Evolutionary conservation across 2,797 vertebrate species (phyloP).

Genomic region (Myiotriccus ornatus): DNA sequence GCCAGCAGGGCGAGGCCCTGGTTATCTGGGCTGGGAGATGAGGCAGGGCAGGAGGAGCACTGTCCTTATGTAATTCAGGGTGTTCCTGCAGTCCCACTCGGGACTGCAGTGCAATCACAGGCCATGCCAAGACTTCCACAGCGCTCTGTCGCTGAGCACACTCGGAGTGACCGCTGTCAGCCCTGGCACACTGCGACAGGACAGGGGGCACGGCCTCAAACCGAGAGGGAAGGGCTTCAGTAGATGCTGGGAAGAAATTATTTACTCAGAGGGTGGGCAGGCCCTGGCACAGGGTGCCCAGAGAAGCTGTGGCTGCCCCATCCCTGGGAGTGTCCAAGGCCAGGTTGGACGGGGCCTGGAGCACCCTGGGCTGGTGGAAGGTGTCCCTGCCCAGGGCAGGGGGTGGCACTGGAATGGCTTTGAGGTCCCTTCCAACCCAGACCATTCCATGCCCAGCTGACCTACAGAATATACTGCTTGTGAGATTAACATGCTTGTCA

Average conservation of each 20-base stretch:
- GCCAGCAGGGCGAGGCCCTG: rapidly evolving
- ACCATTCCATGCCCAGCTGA: neutral
- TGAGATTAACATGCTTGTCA: neutral
- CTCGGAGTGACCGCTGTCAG: neutral
- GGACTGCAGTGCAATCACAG: neutral
- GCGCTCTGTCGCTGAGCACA: rapidly evolving
- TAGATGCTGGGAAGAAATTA: rapidly evolving
- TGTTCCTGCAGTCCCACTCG: neutral
- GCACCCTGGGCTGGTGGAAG: neutral
- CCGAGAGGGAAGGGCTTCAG: neutral
- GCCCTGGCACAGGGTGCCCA: neutral
- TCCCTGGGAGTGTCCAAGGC: neutral
- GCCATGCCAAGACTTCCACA: neutral
- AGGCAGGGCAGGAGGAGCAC: neutral
- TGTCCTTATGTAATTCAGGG: neutral
- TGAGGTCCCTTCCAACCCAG: neutral
- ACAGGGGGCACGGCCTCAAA: neutral
- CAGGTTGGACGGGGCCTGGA: rapidly evolving
- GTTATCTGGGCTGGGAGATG: rapidly evolving
- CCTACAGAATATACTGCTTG: neutral
- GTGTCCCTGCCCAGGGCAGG: neutral
- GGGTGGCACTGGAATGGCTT: neutral
- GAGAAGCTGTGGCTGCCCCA: neutral
- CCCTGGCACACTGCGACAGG: neutral
- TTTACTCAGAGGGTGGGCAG: neutral